These are phyloP conservation scores for Anguilla japonica DNA, from an alignment of 2,113 vertebrate species.

Conservation along the genomic window DNA sequence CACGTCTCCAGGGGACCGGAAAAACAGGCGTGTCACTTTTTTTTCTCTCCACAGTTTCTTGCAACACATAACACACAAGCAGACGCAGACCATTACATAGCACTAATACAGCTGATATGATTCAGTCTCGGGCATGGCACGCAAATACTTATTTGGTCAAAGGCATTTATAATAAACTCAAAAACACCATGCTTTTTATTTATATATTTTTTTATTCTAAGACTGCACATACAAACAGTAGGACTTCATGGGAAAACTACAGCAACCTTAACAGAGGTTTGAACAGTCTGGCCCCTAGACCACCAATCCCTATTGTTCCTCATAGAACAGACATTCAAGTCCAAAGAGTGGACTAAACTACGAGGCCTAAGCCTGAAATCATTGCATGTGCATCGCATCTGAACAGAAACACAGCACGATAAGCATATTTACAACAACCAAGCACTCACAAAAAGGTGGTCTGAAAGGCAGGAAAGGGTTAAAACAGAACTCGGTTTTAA, in stretches of 20 bases:
- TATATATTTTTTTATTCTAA: not conserved
- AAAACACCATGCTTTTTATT: not conserved
- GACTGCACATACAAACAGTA: not conserved
- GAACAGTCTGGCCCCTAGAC: not conserved
- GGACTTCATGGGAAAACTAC: not conserved
- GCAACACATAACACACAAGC: not conserved
- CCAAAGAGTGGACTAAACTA: not conserved
- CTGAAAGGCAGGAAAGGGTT: not conserved
- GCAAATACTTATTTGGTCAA: too few relatives aligned
- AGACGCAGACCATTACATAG: too few relatives aligned
- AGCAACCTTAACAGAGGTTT: not conserved
- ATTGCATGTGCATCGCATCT: not conserved
- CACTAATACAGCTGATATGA: too few relatives aligned
- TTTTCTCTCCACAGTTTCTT: too few relatives aligned
- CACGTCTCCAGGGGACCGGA: not conserved
- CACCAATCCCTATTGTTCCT: not conserved
- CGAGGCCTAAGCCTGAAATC: not conserved
- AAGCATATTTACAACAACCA: conserved; percentile 6
- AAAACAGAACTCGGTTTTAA: not conserved
- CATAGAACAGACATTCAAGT: not conserved
- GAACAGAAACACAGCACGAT: not conserved
- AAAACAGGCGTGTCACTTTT: not conserved
- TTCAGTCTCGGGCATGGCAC: too few relatives aligned
- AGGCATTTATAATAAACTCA: not conserved
- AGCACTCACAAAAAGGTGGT: not conserved